Evolutionary conservation across 2,888 invertebrate genomes (phyloP).

Genomic region (Imbricaverruca yamaguchii): DNA sequence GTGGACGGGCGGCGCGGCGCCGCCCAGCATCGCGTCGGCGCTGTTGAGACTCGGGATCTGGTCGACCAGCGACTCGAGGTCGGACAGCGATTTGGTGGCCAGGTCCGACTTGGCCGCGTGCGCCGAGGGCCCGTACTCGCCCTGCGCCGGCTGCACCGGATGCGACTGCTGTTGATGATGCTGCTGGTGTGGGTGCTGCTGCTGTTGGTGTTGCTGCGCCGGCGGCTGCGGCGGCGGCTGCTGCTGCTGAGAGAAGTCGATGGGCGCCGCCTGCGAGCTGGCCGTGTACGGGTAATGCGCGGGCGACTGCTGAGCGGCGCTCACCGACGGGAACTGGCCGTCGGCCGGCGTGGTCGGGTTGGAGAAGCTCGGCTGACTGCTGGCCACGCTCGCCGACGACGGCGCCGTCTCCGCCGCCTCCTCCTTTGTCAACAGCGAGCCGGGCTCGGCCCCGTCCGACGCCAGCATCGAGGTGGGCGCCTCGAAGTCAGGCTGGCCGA

Average conservation of each 20-base stretch:
- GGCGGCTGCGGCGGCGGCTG: too few relatives aligned
- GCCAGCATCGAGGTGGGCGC: slow-evolving; percentile 1
- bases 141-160: too few relatives aligned
- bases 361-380: slow-evolving; percentile 10
- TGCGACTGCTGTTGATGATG: too few relatives aligned
- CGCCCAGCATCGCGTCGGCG: slow-evolving; percentile 48
- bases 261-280: neutral
- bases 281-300: slow-evolving; percentile 4
- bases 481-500: slow-evolving; percentile 9
- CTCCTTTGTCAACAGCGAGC: neutral
- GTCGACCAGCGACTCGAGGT: slow-evolving; percentile 79
- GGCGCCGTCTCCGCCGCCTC: neutral
- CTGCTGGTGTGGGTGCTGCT: too few relatives aligned
- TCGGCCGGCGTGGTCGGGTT: neutral
- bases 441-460: neutral
- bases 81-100: slow-evolving; percentile 50
- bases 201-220: too few relatives aligned
- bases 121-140: too few relatives aligned
- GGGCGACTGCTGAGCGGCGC: too few relatives aligned
- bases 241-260: too few relatives aligned
- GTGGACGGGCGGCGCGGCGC: slow-evolving; percentile 33
- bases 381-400: neutral
- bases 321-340: neutral
- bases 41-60: slow-evolving; percentile 76
- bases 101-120: slow-evolving; percentile 44